phyloP scores from a whole-genome alignment of 2,113 vertebrate species.

The Ginglymostoma cirratum region DNA sequence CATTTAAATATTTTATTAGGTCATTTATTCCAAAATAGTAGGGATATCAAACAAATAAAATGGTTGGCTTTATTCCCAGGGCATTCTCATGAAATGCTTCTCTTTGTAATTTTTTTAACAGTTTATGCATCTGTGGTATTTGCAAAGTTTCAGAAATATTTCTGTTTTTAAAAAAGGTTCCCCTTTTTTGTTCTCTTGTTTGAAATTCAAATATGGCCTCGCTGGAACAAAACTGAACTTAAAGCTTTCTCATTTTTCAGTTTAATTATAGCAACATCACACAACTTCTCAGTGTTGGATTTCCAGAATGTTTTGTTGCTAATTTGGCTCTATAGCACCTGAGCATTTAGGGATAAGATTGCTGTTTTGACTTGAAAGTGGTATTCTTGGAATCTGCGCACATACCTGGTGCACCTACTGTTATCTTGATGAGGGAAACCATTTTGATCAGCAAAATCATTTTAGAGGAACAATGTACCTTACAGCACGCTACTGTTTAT shows the following conservation, averaged over 20 bases:
- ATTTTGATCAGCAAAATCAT: no score
- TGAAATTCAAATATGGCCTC: background rate
- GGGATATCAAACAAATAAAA: background rate
- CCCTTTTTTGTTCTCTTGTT: background rate
- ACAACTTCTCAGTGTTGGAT: no score
- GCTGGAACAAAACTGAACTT: background rate
- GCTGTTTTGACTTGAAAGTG: background rate
- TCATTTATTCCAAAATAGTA: background rate
- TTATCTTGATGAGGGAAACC: no score
- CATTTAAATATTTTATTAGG: background rate
- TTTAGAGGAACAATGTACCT: background rate
- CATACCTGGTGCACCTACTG: no score
- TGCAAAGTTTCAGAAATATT: background rate
- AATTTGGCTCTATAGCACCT: background rate
- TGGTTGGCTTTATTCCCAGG: background rate
- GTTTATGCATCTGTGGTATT: background rate
- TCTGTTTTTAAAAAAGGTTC: background rate
- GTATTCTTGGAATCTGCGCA: no score
- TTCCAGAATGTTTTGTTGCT: background rate
- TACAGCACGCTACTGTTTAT: background rate
- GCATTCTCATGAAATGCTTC: background rate
- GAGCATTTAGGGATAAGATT: background rate
- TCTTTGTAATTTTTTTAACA: background rate
- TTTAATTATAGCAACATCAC: background rate
- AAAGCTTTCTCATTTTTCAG: no score